Base-by-base conservation (phyloP, 2,113 vertebrate species). In the Grammomys surdaster region DNA sequence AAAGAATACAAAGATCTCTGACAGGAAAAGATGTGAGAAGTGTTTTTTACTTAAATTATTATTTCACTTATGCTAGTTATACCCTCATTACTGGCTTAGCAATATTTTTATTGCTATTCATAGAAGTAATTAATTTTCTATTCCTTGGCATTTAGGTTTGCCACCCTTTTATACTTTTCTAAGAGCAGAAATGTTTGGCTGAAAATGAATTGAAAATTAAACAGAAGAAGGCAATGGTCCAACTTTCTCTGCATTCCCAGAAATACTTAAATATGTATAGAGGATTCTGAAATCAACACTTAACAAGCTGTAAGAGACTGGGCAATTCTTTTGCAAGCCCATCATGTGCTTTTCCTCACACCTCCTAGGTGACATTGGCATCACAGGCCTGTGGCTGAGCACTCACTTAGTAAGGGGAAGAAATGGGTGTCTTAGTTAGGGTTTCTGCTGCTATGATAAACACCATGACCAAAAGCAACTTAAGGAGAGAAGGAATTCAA, bases 171-270 rank as follows among this genome's bases (percentile, higher is more conserved):
- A 93, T 1, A 73, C 0, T 92, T 24, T 26, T 81, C 46, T 78
- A 69, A 88, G 75, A 86, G 40, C 14, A 51, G 72, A 76, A 67
- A 58, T 67, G 80, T 90, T 89, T 77, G 73, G 7, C 90, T 75
- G 24, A 56, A 94, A 90, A 91, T 85, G 86, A 70, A 95, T 85
- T 94, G 28, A 92, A 96, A 97, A 94, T 63, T 88, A 93, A 95
- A 92, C 65, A 92, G 36, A 31, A 90, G 63, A 91, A 4, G 81
- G 22, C 14, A 86, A 36, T 28, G 90, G 26, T 93, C 12, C 22
- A 92, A 13, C 80, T 89, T 88, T 85, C 58, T 92, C 72, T 95
- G 67, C 93, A 11, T 43, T 82, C 20, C 72, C 65, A 84, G 60
- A 56, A 22, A 20, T 65, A 31, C 70, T 88, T 82, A 58, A n/a